Percentiles rank a stretch among this genome's conserved stretches.
phyloP scores from a whole-genome alignment of 2,888 invertebrate species.

The Microdon myrmicae region DNA sequence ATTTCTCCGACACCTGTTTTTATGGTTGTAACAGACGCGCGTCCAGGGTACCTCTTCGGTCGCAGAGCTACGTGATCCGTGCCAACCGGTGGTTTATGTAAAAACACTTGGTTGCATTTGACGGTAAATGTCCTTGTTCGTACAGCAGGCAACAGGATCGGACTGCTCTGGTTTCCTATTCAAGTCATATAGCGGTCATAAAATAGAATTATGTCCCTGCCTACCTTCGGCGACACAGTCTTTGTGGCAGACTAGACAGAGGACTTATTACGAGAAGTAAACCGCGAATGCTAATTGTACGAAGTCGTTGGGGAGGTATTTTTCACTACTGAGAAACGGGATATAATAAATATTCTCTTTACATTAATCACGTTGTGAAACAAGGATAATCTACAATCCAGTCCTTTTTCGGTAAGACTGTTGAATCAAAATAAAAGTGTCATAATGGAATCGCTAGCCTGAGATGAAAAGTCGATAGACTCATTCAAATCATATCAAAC shows the following conservation, averaged over 20 bases:
- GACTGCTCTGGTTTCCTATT: constrained; percentile 37
- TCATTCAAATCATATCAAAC: too few species aligned
- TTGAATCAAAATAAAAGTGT: too few species aligned
- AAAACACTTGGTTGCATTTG: constrained; percentile 34
- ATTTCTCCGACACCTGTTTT: constrained; percentile 51
- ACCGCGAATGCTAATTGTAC: constrained; percentile 44
- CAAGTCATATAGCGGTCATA: constrained; percentile 46
- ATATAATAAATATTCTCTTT: constrained; percentile 3
- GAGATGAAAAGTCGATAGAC: too few species aligned
- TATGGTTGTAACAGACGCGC: constrained; percentile 42
- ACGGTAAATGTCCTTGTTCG: constrained; percentile 17
- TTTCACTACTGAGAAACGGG: constrained; percentile 8
- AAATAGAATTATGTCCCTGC: constrained; percentile 48
- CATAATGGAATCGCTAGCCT: too few species aligned
- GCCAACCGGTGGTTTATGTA: constrained; percentile 36
- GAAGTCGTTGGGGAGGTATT: background rate
- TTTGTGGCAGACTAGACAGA: background rate
- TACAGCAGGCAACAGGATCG: too few species aligned
- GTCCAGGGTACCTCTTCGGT: constrained; percentile 26
- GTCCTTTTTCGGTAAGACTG: too few species aligned
- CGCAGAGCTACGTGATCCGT: constrained; percentile 45
- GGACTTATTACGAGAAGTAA: constrained; percentile 19
- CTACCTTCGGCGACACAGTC: constrained; percentile 32
- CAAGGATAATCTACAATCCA: too few species aligned
- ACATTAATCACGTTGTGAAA: background rate